Base-by-base conservation (phyloP, 1,140 invertebrate species). In the Drosophila prosaltans region DNA sequence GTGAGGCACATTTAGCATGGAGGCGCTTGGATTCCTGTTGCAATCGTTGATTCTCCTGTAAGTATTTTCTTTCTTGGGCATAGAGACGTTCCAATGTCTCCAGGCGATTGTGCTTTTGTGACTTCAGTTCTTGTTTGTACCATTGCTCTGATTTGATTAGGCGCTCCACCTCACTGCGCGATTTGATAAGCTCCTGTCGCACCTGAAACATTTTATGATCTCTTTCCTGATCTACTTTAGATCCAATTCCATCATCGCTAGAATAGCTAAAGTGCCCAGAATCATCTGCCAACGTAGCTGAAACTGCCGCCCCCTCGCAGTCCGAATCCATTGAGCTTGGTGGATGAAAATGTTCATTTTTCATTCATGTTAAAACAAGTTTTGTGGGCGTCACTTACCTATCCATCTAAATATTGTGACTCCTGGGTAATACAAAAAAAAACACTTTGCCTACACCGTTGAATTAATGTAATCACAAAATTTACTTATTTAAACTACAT, bases 141-240 rank as follows among this genome's bases (percentile, higher is more conserved):
- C 91, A 92, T 58, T 85, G 82, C 30, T 92, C 91, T 4, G 91
- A 92, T 30, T 92, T 92, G 11, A 74, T 78, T 0, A 92, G 73
- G 2, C 91, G 80, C 51, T 92, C 89, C 32, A 92, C 54, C 63
- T 92, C 89, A 26, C 82, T 92, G 16, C 85, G 84, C 5, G 90
- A 65, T 55, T 78, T 81, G 2, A 75, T 80, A 7, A 90, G 76
- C 65, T 92, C 89, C 36, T 91, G 81, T 9, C 78, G 57, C 1
- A 86, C 76, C 8, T 65, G 39, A n/a, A 82, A 74, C 26, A 91
- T 30, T 5, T 82, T 72, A n/a, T 74, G 61, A 10, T 76, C 68
- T 8, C 7, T 32, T n/a, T 64, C 45, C 24, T 21, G 26, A 2
- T 32, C 40, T 5, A n/a, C 59, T 26, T 1, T n/a, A 9, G 30